Base-by-base conservation (phyloP, 2,797 vertebrate genomes). In the Orientallactaga sibirica region DNA sequence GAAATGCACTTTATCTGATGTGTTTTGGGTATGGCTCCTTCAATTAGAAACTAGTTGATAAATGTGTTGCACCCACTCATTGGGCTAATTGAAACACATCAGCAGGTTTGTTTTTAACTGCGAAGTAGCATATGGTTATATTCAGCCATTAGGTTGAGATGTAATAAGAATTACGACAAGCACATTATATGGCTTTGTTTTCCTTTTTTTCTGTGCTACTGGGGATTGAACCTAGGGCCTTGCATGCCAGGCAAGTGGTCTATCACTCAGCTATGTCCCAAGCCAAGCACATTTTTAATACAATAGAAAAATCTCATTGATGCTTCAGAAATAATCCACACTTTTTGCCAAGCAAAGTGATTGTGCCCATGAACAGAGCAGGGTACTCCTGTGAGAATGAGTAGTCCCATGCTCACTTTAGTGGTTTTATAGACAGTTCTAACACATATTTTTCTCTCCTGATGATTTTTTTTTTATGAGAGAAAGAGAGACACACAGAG, bases 11-110 rank as follows among this genome's bases (percentile, higher is more conserved):
- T 33, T 81, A 16, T 10, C 52, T 61, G 24, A 48, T 15, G 91
- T 87, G 73, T 88, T 94, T 92, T 25, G 27, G 79, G 14, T 71
- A 7, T 81, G 74, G 9, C 7, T 94, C 15, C 52, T 73, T 1
- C 41, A 70, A 70, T 78, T 90, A 86, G 55, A 73, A 95, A 90
- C 77, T n/a, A 41, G 75, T 70, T 71, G 74, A n/a, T 52, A 66
- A 80, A 52, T 55, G 29, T 43, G 29, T 43, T 48, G 5, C 15
- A 20, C 24, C 22, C 3, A 68, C 29, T 29, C 29, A 5, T 2
- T 25, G 33, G 14, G 55, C 84, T 70, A 66, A 29, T 91, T 71
- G 90, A 95, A 95, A 71, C 10, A 37, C 20, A 2, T 76, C 64
- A 64, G 20, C 15, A 9, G 68, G 64, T 24, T 86, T 20, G 70